phyloP scores from a whole-genome alignment of 2,888 invertebrate species.

The Caenorhabditis sulstoni region DNA sequence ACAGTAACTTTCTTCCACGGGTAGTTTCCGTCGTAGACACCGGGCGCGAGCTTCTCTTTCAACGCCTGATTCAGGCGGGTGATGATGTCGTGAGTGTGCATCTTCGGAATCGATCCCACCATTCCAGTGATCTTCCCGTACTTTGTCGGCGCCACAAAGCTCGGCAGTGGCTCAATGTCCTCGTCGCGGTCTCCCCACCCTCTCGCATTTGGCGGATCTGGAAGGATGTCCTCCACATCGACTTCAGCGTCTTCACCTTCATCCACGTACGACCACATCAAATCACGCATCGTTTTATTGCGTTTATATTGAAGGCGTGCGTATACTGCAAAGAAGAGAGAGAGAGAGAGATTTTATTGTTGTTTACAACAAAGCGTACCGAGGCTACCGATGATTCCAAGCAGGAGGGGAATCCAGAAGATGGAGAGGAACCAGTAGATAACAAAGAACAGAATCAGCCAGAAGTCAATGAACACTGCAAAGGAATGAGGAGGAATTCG shows the following conservation, averaged over 20 bases:
- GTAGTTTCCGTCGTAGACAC: slow-evolving; percentile 1
- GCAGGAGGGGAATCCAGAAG: slow-evolving; percentile 1
- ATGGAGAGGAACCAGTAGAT: neutral
- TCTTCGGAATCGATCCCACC: slow-evolving; percentile 13
- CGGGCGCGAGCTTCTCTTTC: slow-evolving; percentile 6
- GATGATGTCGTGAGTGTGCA: slow-evolving; percentile 1
- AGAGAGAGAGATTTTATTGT: neutral
- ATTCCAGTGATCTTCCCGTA: slow-evolving; percentile 38
- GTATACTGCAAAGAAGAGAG: slow-evolving; percentile 1
- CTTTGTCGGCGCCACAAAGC: slow-evolving; percentile 34
- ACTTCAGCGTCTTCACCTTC: slow-evolving; percentile 8
- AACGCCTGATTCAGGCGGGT: neutral
- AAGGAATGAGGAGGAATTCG: too few species aligned
- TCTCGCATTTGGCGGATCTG: neutral
- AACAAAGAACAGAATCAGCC: neutral
- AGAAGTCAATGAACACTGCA: neutral
- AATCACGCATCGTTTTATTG: neutral
- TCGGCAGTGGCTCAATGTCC: slow-evolving; percentile 5
- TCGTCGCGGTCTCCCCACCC: slow-evolving; percentile 36
- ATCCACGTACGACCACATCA: slow-evolving; percentile 27
- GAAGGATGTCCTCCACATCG: neutral
- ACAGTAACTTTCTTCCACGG: slow-evolving; percentile 15
- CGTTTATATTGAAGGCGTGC: slow-evolving; percentile 4
- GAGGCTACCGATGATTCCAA: neutral
- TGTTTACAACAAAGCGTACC: neutral